These are phyloP conservation scores for Gallirallus australis DNA, from an alignment of 2,797 vertebrate genomes.

Conservation along the genomic window DNA sequence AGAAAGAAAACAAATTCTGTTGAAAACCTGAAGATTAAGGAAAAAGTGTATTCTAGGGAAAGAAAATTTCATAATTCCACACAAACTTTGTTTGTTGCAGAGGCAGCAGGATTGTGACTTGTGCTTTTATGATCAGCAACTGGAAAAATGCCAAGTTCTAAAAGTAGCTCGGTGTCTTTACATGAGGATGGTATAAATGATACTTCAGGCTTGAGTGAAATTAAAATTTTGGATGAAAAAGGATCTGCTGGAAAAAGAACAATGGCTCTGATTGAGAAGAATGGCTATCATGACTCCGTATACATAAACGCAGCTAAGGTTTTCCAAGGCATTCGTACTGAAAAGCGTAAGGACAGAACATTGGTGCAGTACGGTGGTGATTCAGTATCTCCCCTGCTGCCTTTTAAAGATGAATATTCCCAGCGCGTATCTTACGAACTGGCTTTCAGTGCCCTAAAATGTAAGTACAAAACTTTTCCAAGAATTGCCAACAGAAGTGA, in stretches of 20 bases:
- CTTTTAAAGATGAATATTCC: constrained; percentile 75
- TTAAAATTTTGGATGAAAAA: constrained; percentile 13
- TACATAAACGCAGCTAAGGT: constrained; percentile 87
- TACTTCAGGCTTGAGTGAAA: constrained; percentile 43
- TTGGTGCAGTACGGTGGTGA: constrained; percentile 82
- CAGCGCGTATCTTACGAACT: constrained; percentile 82
- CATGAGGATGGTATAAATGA: neutral
- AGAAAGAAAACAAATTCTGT: neutral
- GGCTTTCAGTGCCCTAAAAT: constrained; percentile 90
- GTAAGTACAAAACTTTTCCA: constrained; percentile 81
- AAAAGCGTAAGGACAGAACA: constrained; percentile 76
- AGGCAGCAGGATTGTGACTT: constrained; percentile 16
- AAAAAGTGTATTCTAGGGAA: neutral
- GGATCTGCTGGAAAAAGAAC: neutral
- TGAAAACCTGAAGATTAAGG: neutral
- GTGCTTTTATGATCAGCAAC: neutral
- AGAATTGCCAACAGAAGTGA: neutral
- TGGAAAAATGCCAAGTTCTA: constrained; percentile 54
- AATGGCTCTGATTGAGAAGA: constrained; percentile 22
- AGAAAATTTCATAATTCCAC: neutral
- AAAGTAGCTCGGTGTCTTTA: neutral
- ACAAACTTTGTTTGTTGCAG: constrained; percentile 53
- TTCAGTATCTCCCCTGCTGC: constrained; percentile 1
- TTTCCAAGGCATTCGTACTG: constrained; percentile 83
- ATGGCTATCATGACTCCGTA: constrained; percentile 79